phyloP scores from a whole-genome alignment of 2,113 vertebrate genomes.

The Carlito syrichta region DNA sequence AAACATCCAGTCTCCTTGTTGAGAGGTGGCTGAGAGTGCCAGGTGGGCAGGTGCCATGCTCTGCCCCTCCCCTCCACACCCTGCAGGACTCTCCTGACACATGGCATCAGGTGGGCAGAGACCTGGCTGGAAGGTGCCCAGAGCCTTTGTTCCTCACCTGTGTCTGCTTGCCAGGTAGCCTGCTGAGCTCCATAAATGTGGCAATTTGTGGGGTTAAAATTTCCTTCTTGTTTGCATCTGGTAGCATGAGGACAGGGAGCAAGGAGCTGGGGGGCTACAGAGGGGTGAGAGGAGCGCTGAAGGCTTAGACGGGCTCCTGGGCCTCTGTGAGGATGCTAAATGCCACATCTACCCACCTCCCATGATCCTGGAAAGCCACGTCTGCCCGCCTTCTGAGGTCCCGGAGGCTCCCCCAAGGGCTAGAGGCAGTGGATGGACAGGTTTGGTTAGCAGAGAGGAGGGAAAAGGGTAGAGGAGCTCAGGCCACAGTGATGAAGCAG shows the following conservation, averaged over 20 bases:
- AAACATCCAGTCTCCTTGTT: not conserved
- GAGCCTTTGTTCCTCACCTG: constrained; percentile 22
- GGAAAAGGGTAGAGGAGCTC: not conserved
- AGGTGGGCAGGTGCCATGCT: not conserved
- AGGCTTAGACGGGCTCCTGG: not conserved
- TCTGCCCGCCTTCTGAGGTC: too few species aligned
- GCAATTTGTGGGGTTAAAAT: constrained; percentile 23
- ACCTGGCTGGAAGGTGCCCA: constrained; percentile 18
- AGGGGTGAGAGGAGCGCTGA: not conserved
- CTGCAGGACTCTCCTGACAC: not conserved
- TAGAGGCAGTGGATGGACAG: rapidly evolving
- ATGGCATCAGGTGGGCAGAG: too few species aligned
- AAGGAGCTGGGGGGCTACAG: too few species aligned
- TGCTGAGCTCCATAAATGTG: not conserved
- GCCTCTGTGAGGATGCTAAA: not conserved
- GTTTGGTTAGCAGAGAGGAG: too few species aligned
- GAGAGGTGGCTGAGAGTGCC: not conserved
- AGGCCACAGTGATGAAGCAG: rapidly evolving
- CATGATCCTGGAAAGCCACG: too few species aligned
- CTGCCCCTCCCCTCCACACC: not conserved
- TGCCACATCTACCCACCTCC: rapidly evolving
- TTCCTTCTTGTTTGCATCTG: not conserved
- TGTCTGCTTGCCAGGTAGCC: not conserved
- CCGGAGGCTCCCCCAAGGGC: not conserved
- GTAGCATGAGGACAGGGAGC: not conserved